Evolutionary conservation across 2,113 vertebrate species (phyloP), one percentile per base, ranked within the genome.

Genomic region (Potamarius usumacintae): DNA sequence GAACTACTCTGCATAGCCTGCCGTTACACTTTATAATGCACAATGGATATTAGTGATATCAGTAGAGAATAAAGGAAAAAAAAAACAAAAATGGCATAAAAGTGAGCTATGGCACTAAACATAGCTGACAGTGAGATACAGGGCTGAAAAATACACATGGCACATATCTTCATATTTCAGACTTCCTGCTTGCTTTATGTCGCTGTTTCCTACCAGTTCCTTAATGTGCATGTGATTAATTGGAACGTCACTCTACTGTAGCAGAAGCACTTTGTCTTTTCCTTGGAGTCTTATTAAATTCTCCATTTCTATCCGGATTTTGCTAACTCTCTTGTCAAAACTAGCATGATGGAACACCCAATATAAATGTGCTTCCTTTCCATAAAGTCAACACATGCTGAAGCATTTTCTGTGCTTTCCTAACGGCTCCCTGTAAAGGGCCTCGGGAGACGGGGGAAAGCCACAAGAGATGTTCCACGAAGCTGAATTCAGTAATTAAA

Each of bases 261-360:
- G 84, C 57, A 27, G 86, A 84, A 85, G 85, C 67, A 85, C 79
- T 86, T 86, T 85, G 25, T 53, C 85, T 87, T 89, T 90, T 84
- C 88, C 91, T 88, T 88, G 55, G 88, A 89, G 63, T 88, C 87
- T 90, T 90, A 93, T 93, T 83, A 92, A 88, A 90, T 91, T 91
- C 63, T 91, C 87, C 50, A 78, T 87, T 69, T 89, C 89, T 57
- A 78, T 83, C 81, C 52, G 60, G 65, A 57, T 34, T 65, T 74
- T 69, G 80, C 85, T 80, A 86, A 74, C 72, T 20, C 57, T 88
- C 89, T 84, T 88, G 85, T 92, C 89, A 79, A 86, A 86, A 71
- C 85, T 88, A 92, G 90, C 72, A 57, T 85, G 92, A 92, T 90
- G 90, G 74, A 90, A 88, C 58, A 86, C 71, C 90, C 65, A 69